These are phyloP conservation scores for Alces alces DNA, from an alignment of 2,113 vertebrate genomes.

Conservation along the genomic window DNA sequence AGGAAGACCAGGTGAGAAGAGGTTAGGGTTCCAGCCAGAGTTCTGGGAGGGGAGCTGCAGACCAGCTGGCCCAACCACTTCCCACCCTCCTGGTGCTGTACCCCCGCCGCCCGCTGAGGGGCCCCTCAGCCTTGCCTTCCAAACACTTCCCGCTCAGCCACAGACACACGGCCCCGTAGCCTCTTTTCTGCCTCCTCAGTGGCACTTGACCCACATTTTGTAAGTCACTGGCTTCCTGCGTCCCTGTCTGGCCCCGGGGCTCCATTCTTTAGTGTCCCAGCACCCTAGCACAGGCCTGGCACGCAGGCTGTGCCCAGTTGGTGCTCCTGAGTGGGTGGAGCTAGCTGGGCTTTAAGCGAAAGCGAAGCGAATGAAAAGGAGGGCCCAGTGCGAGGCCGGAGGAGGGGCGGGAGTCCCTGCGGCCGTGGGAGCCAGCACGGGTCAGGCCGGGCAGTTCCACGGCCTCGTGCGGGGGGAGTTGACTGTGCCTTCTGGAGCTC, in stretches of 20 bases:
- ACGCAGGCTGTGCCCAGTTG: background rate
- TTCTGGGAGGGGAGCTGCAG: background rate
- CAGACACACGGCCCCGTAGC: background rate
- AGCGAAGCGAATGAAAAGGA: background rate
- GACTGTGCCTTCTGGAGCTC: too few species aligned
- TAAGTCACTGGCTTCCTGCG: background rate
- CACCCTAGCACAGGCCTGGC: background rate
- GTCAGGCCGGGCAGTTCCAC: rapidly evolving
- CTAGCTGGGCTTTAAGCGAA: background rate
- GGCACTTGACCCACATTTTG: background rate
- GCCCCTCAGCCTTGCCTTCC: background rate
- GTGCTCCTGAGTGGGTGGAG: background rate
- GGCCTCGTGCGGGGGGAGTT: rapidly evolving
- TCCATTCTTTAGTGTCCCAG: background rate
- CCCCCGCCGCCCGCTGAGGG: rapidly evolving
- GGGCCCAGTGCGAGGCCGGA: rapidly evolving
- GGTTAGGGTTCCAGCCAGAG: background rate
- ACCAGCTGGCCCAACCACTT: too few species aligned
- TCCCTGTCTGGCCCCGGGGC: rapidly evolving
- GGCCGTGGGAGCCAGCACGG: rapidly evolving
- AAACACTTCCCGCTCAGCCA: rapidly evolving
- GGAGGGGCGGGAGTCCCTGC: too few species aligned
- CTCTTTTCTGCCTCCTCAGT: background rate
- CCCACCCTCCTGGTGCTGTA: background rate
- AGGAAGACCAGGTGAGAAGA: background rate